phyloP scores from a whole-genome alignment of 2,888 invertebrate species.

The Chrysina gloriosa region DNA sequence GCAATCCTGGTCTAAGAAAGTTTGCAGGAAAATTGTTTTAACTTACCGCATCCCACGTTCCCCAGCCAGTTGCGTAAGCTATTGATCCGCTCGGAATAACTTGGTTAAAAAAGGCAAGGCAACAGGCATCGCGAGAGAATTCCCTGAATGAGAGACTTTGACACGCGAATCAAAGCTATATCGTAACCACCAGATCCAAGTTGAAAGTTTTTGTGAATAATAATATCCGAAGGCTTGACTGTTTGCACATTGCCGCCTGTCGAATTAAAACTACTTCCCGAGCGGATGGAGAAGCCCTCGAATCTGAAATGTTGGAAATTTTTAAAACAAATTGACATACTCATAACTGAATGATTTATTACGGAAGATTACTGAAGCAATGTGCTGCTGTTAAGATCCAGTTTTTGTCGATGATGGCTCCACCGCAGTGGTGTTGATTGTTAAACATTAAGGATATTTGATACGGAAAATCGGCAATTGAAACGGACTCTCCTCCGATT shows the following conservation, averaged over 20 bases:
- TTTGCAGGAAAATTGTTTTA: too few relatives aligned
- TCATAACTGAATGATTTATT: not conserved
- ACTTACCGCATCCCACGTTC: not conserved
- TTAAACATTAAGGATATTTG: constrained; percentile 51
- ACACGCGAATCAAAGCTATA: too few relatives aligned
- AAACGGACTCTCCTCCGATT: constrained; percentile 55
- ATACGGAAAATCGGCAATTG: constrained; percentile 56
- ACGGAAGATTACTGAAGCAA: constrained; percentile 39
- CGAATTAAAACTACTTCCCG: not conserved
- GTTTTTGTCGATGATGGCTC: constrained; percentile 47
- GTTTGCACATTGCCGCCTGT: not conserved
- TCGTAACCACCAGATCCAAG: not conserved
- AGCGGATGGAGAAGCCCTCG: not conserved
- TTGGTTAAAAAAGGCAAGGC: not conserved
- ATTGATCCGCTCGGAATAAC: not conserved
- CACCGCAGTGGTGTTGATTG: constrained; percentile 49
- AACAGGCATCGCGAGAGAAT: not conserved
- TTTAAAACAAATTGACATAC: not conserved
- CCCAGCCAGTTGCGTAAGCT: not conserved
- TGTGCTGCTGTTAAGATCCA: constrained; percentile 51
- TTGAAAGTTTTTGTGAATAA: not conserved
- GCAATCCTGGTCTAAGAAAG: too few relatives aligned
- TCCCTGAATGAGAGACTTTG: too few relatives aligned
- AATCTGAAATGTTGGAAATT: not conserved
- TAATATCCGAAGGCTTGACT: not conserved